Percentiles rank a stretch among this genome's conserved stretches.
Evolutionary conservation across 2,113 vertebrate species (phyloP).

Genomic region (Notarius quadriscutis): DNA sequence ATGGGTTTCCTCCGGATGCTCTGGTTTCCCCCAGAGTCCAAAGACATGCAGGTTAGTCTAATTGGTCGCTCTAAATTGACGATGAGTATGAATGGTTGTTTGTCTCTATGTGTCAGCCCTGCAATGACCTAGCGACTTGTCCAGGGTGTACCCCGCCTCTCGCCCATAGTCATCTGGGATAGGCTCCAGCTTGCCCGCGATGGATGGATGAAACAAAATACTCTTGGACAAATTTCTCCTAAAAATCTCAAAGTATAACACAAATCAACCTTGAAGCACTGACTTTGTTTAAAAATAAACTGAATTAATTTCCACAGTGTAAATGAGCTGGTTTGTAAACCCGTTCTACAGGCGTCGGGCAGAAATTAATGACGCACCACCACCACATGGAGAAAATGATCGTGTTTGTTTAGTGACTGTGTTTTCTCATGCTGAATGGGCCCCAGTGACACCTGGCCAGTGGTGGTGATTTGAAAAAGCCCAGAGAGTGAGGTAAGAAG

Average conservation of each 20-base stretch:
- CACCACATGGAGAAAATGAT: constrained; percentile 1
- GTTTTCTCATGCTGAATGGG: constrained; percentile 19
- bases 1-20: too few species aligned
- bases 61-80: too few species aligned
- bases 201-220: not conserved
- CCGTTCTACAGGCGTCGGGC: not conserved
- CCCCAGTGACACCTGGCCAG: constrained; percentile 17
- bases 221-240: not conserved
- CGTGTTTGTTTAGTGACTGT: constrained; percentile 23
- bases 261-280: not conserved
- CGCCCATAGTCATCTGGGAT: too few species aligned
- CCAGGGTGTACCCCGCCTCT: too few species aligned
- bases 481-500: not conserved
- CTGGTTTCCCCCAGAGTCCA: too few species aligned
- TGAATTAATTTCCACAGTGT: not conserved
- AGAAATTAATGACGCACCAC: not conserved
- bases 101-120: too few species aligned
- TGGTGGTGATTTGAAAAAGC: constrained; percentile 6
- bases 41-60: too few species aligned
- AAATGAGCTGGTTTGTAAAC: not conserved
- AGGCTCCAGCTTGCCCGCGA: too few species aligned
- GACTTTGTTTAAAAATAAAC: not conserved
- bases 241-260: not conserved
- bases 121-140: too few species aligned
- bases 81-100: too few species aligned